A percentile compares a stretch with the other conserved stretches of the same genome.
Conservation (phyloP, 2,113 vertebrate species). For the Cheilinus undulatus region DNA sequence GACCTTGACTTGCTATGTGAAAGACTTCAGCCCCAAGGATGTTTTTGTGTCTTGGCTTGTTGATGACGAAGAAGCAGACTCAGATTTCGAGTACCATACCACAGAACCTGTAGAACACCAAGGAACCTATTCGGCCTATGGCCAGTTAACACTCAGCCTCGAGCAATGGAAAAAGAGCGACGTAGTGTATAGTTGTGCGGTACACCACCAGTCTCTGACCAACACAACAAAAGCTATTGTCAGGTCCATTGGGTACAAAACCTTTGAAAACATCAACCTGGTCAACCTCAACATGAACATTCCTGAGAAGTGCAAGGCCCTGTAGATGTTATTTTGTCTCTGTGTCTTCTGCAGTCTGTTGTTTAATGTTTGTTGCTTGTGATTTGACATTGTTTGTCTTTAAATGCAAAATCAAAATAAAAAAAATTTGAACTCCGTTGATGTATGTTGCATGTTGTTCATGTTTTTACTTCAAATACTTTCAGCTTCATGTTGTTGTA, state of each 20-base stretch:
- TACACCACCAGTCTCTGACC: conserved; percentile 75
- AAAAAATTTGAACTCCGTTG: conserved; percentile 71
- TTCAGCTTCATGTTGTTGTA: conserved; percentile 16
- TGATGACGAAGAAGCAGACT: conserved; percentile 53
- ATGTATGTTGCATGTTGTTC: conserved; percentile 66
- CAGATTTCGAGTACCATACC: conserved; percentile 28
- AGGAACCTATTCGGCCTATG: conserved; percentile 68
- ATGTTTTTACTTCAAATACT: conserved; percentile 40
- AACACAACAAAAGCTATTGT: conserved; percentile 51
- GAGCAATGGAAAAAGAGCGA: conserved; percentile 47
- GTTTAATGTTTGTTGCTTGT: conserved; percentile 72
- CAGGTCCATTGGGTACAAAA: conserved; percentile 68
- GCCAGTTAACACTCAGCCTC: conserved; percentile 63
- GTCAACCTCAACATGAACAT: conserved; percentile 76
- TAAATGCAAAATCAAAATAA: conserved; percentile 73
- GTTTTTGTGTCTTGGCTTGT: conserved; percentile 80
- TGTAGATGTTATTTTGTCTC: conserved; percentile 64
- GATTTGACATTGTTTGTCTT: conserved; percentile 59
- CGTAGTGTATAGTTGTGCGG: conserved; percentile 71
- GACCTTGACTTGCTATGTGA: conserved; percentile 84
- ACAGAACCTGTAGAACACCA: conserved; percentile 54
- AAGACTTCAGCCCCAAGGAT: conserved; percentile 80
- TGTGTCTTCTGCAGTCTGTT: conserved; percentile 66
- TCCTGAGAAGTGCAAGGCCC: conserved; percentile 63
- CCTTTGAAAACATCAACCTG: conserved; percentile 41